phyloP scores from a whole-genome alignment of 2,888 invertebrate genomes.

The Drosophila paranaensis region DNA sequence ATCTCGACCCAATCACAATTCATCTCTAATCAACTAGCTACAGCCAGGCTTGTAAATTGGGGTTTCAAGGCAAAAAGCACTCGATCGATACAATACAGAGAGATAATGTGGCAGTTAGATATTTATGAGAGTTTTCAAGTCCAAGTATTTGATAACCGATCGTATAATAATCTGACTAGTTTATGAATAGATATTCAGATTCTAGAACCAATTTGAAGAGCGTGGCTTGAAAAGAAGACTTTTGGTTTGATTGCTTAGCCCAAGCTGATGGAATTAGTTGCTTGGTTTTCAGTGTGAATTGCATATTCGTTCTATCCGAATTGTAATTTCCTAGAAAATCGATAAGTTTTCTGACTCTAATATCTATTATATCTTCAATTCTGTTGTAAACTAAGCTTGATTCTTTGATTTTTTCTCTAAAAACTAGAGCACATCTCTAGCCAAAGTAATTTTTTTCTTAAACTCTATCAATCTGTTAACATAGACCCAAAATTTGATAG shows the following conservation, averaged over 20 bases:
- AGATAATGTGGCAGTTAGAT: not conserved
- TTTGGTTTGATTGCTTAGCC: not conserved
- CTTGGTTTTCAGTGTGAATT: too few species aligned
- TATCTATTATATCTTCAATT: too few species aligned
- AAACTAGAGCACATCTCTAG: too few species aligned
- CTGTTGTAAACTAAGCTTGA: too few species aligned
- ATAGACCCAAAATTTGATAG: too few species aligned
- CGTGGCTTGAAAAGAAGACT: not conserved
- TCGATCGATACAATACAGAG: not conserved
- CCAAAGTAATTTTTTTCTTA: too few species aligned
- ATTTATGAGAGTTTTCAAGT: not conserved
- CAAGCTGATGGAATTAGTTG: too few species aligned
- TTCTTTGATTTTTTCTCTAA: too few species aligned
- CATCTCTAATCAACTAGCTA: not conserved
- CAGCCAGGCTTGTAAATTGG: slow-evolving; percentile 1
- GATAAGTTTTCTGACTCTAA: too few species aligned
- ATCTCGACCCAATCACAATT: slow-evolving; percentile 8
- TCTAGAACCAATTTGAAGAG: not conserved
- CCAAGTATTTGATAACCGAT: not conserved
- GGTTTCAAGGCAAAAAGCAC: not conserved
- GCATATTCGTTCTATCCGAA: too few species aligned
- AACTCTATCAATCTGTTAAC: too few species aligned
- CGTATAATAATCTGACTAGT: not conserved
- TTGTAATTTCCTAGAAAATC: too few species aligned
- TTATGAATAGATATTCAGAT: not conserved